phyloP scores from a whole-genome alignment of 2,888 invertebrate species.

The Hofmannophila pseudospretella region DNA sequence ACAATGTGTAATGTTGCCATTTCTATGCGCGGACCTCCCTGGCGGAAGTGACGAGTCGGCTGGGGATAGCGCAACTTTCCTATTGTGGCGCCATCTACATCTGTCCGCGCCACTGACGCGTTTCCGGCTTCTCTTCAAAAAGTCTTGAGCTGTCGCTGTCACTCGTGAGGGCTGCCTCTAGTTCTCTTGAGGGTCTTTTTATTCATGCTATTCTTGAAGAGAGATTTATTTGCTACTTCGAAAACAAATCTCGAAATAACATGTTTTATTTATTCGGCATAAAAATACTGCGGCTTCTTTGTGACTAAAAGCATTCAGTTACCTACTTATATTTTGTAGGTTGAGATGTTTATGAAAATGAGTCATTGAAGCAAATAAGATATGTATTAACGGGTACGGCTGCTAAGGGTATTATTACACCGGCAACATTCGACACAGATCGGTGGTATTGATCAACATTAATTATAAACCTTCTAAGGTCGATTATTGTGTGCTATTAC shows the following conservation, averaged over 20 bases:
- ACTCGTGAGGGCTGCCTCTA: constrained; percentile 58
- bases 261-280: constrained; percentile 5
- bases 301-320: too few relatives aligned
- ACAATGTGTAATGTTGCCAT: constrained; percentile 75
- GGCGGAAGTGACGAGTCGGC: constrained; percentile 53
- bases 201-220: constrained; percentile 44
- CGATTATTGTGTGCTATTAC: too few relatives aligned
- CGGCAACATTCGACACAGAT: too few relatives aligned
- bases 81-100: constrained; percentile 71
- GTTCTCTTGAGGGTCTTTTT: constrained; percentile 70
- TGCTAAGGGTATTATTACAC: too few relatives aligned
- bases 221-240: constrained; percentile 56
- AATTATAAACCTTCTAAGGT: too few relatives aligned
- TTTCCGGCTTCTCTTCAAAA: constrained; percentile 73
- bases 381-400: too few relatives aligned
- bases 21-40: constrained; percentile 68
- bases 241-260: constrained; percentile 20
- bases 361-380: too few relatives aligned
- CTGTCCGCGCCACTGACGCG: constrained; percentile 68
- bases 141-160: constrained; percentile 72
- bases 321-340: too few relatives aligned
- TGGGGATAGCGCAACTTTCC: constrained; percentile 45
- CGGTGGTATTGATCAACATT: too few relatives aligned
- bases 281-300: too few relatives aligned
- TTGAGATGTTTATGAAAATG: too few relatives aligned